Conservation (phyloP, 2,113 vertebrate species). For the Kryptolebias marmoratus region DNA sequence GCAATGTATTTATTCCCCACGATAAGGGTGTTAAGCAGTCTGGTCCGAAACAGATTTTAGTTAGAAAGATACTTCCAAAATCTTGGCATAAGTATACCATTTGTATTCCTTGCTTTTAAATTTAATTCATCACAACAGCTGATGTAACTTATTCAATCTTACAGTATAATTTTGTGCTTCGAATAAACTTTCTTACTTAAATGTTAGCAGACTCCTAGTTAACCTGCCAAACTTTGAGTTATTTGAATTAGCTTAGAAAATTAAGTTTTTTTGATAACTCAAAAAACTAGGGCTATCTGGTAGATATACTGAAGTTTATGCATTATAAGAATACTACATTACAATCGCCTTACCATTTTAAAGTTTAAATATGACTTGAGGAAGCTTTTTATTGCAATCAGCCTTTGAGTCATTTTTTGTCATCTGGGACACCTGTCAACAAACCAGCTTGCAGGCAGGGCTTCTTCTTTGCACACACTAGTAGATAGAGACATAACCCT, state of each 20-base stretch:
- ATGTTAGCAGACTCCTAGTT: neutral
- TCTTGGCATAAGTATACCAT: no score
- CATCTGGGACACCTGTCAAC: slow-evolving; percentile 55
- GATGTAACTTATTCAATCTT: neutral
- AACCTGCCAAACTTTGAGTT: neutral
- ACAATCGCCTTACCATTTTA: neutral
- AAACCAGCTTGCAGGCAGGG: slow-evolving; percentile 29
- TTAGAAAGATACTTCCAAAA: no score
- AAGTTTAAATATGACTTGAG: slow-evolving; percentile 9
- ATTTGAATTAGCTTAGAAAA: neutral
- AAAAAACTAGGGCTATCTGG: neutral
- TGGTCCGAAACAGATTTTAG: no score
- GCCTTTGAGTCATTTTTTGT: slow-evolving; percentile 44
- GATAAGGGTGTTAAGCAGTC: no score
- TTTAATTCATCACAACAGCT: neutral
- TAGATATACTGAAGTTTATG: neutral
- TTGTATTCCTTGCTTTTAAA: no score
- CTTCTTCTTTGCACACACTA: slow-evolving; percentile 31
- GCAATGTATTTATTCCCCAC: no score
- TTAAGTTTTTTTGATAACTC: neutral
- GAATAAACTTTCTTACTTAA: neutral
- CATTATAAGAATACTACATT: neutral
- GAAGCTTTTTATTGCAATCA: slow-evolving; percentile 21
- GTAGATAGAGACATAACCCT: slow-evolving; percentile 64
- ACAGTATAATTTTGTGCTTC: neutral